These are phyloP conservation scores for Palaemon carinicauda DNA, from an alignment of 1,140 invertebrate species.

Conservation along the genomic window DNA sequence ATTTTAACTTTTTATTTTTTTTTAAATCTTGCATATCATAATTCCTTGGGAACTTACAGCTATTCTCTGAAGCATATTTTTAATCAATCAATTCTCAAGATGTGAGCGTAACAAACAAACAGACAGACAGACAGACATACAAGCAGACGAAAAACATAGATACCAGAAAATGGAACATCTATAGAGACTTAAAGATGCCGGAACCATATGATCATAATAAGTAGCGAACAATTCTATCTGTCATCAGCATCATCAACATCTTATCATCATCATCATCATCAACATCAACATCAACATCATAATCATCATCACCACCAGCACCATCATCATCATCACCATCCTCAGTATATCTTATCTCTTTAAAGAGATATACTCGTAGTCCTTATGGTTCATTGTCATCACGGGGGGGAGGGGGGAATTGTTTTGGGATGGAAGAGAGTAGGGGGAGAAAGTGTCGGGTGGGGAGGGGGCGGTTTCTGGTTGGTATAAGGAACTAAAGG, in stretches of 20 bases:
- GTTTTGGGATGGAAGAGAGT: conserved; percentile 61
- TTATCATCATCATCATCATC: too few species aligned
- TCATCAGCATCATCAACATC: too few species aligned
- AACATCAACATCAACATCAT: too few species aligned
- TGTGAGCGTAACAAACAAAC: not conserved
- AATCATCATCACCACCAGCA: too few species aligned
- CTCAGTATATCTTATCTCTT: too few species aligned
- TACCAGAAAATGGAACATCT: not conserved
- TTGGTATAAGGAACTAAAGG: too few species aligned
- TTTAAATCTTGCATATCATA: conserved; percentile 3
- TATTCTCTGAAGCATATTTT: conserved; percentile 7
- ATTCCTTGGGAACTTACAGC: not conserved
- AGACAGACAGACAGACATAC: conserved; percentile 12
- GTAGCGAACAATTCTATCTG: too few species aligned
- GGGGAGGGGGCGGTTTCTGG: not conserved
- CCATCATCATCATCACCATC: too few species aligned
- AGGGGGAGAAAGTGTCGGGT: not conserved
- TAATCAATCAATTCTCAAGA: not conserved
- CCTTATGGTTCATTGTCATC: too few species aligned
- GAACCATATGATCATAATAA: not conserved
- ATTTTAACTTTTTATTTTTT: not conserved
- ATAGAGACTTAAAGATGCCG: not conserved
- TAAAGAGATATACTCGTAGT: too few species aligned
- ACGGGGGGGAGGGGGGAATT: too few species aligned
- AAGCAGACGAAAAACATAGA: not conserved